Evolutionary conservation across 2,797 vertebrate species (phyloP), one percentile per base, ranked within the genome.

Genomic region (Pipistrellus pygmaeus): DNA sequence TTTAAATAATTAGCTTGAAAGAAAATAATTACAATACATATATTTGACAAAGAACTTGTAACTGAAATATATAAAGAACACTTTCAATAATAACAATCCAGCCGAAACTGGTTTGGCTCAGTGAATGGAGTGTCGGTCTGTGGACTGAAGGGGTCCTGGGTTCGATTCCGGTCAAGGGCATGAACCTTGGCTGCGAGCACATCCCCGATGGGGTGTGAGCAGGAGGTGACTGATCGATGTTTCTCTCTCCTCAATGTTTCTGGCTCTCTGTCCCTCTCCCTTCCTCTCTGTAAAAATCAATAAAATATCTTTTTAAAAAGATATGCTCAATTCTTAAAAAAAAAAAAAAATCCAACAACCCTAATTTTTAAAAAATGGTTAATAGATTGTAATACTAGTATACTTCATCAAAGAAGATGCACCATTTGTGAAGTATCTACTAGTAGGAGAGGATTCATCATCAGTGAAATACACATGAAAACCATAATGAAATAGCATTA

Each of bases 391-490:
- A 77, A 75, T 1, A 55, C 53, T 55, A 41, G 38, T 41, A 41
- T 5, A 75, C 25, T 41, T 44, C 51, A 64, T 41, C 44, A 92
- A 90, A 85, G 18, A 91, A 69, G 21, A 88, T 55, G 8, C 53
- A 55, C 53, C 9, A 21, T 55, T 55, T 20, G 21, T 55, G 53
- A 55, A 55, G 53, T 55, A 23, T 55, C 53, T 55, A 55, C 21
- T 55, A 55, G 21, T 55, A 55, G 62, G 46, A 85, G 9, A 60
- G 32, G 53, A 71, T 48, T 73, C 55, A 23, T 23, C 53, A 68
- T 62, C 18, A 55, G 48, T 44, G 35, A 91, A 76, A 71, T 41
- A 13, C 15, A 88, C 93, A 78, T 82, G 69, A 68, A 94, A 92
- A 38, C 44, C 7, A 77, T 21, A 23, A 30, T 35, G 57, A 90